Base-by-base conservation (phyloP, 1,140 invertebrate genomes). In the Muscidifurax raptorellus region DNA sequence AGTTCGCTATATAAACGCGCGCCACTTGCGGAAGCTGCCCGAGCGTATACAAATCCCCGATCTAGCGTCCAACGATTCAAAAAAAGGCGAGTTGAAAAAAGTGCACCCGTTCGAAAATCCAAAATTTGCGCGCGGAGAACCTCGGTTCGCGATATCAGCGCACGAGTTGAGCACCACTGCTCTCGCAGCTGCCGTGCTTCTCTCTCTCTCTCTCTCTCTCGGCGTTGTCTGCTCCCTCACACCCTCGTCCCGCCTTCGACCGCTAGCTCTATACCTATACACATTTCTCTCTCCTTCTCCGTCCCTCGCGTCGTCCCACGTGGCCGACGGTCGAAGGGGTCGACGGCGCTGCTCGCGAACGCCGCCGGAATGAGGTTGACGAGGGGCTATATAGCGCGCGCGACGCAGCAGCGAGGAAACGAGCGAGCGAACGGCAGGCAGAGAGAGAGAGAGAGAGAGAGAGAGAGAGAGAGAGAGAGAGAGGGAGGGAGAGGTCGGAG, bases 321-420 rank as follows among this genome's bases (percentile, higher is more conserved):
- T 90, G 89, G 90, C 89, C 89, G 90, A 88, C 89, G 89, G 89
- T 91, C 91, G 91, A 92, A 92, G 91, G 91, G 91, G 90, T 84
- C 74, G 82, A 71, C 18, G 40, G 67, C 52, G 36, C 18, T 87
- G 89, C 44, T 66, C 75, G 82, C 82, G 82, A 32, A 52, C 72
- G 66, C 71, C 77, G 25, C 22, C 88, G 89, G 90, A 91, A 89
- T 87, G 90, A 91, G 87, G 90, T 90, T 89, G 89, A 90, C 88
- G 89, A 87, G 88, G 77, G 67, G 69, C 36, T 71, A 52, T 74
- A 86, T 25, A 82, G 18, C 36, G 77, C 36, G n/a, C n/a, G n/a
- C 66, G 47, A 30, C 71, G 27, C 30, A 75, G 71, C 72, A 47
- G 78, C 77, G 82, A 81, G 82, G 81, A 71, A 69, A 40, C 77